Conservation (phyloP, 2,888 invertebrate genomes). For the Sepioteuthis lessoniana region DNA sequence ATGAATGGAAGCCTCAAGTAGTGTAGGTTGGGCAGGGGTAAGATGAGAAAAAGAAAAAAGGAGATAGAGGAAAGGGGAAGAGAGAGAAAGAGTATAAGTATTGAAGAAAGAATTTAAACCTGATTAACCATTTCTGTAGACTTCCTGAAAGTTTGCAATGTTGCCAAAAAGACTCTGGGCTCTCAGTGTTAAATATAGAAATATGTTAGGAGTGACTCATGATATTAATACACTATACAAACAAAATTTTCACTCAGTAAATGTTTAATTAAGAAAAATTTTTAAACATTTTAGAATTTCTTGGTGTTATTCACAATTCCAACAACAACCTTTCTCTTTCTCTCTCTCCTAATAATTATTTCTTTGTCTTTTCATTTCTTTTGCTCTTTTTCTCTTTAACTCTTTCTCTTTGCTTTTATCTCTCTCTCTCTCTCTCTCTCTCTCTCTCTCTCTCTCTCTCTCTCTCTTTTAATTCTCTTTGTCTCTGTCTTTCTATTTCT, state of each 20-base stretch:
- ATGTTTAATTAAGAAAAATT: neutral
- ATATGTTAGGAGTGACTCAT: neutral
- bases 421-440: neutral
- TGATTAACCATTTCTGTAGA: neutral
- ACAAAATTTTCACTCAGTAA: neutral
- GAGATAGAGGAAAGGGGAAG: neutral
- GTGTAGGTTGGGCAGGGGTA: neutral
- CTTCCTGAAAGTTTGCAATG: neutral
- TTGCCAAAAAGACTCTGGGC: neutral
- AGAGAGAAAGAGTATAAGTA: neutral
- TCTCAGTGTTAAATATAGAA: neutral
- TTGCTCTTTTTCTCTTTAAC: neutral
- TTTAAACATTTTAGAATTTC: neutral
- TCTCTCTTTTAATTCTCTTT: neutral
- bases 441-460: neutral
- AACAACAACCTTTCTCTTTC: neutral
- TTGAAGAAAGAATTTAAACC: neutral
- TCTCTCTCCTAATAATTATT: too few relatives aligned
- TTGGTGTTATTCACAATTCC: neutral
- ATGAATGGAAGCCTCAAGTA: neutral
- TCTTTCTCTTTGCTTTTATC: neutral
- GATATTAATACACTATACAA: neutral
- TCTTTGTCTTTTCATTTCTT: neutral
- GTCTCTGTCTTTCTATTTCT: too few relatives aligned
- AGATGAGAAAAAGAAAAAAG: neutral